These are phyloP conservation scores for Diadumene lineata DNA, from an alignment of 92 coral and sea anemone species.

Conservation along the genomic window DNA sequence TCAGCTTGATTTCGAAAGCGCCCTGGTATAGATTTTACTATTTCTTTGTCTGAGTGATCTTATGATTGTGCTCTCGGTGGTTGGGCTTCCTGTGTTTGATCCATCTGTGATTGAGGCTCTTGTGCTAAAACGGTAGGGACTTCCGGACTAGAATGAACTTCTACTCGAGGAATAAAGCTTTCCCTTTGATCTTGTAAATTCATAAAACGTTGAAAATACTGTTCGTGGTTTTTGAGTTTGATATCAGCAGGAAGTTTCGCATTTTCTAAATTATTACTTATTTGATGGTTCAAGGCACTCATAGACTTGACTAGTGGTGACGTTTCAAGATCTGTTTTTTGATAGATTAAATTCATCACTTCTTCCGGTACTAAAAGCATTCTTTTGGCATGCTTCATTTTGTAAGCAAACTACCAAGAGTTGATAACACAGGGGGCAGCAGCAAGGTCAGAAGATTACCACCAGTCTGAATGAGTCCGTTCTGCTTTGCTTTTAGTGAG, in stretches of 20 bases:
- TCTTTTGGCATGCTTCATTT: background rate
- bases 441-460: background rate
- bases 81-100: constrained; percentile 2
- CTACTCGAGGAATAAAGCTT: background rate
- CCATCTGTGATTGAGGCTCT: no score
- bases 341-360: background rate
- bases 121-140: no score
- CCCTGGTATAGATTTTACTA: background rate
- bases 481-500: background rate
- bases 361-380: constrained; percentile 4
- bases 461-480: background rate
- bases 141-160: background rate
- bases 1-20: background rate
- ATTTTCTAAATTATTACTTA: background rate
- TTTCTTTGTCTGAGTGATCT: background rate
- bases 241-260: constrained; percentile 6
- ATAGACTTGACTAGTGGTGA: background rate
- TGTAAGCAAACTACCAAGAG: background rate
- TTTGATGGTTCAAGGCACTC: constrained; percentile 17
- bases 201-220: no score
- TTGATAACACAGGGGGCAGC: no score
- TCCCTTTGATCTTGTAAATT: constrained; percentile 20
- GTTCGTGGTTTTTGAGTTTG: constrained; percentile 7
- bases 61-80: no score
- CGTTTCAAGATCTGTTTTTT: constrained; percentile 1